Conservation (phyloP, 2,888 invertebrate species). For the Lasioglossum malachurum region DNA sequence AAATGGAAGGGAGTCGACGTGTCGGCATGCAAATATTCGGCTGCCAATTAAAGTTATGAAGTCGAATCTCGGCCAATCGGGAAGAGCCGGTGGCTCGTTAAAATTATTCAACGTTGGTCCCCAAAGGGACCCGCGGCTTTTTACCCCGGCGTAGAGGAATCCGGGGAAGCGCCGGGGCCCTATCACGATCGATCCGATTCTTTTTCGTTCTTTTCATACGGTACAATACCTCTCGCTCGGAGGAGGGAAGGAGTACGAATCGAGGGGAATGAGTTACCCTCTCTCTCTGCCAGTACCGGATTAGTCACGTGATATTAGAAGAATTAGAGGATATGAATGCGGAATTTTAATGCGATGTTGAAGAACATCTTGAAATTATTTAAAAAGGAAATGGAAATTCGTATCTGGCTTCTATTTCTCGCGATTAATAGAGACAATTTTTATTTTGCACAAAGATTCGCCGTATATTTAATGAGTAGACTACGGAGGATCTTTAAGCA, state of each 20-base stretch:
- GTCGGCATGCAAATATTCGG: constrained; percentile 75
- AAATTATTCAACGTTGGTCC: constrained; percentile 79
- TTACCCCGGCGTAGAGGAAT: constrained; percentile 55
- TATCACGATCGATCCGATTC: constrained; percentile 64
- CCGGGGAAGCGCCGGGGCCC: constrained; percentile 40
- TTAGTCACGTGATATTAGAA: no score
- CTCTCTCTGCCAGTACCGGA: no score
- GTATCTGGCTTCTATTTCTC: no score
- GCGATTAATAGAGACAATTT: no score
- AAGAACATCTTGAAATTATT: no score
- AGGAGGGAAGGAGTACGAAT: no score
- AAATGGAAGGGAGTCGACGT: constrained; percentile 12
- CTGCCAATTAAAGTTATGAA: constrained; percentile 79
- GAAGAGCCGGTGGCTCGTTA: constrained; percentile 77
- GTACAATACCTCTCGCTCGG: not conserved
- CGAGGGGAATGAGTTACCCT: not conserved
- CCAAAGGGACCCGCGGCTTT: constrained; percentile 59
- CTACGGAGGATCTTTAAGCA: no score
- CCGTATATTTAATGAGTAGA: no score
- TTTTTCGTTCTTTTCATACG: constrained; percentile 39
- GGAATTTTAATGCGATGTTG: no score
- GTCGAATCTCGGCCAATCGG: constrained; percentile 55
- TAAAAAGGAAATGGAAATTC: no score
- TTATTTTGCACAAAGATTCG: no score
- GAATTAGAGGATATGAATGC: no score